Evolutionary conservation across 1,140 invertebrate species (phyloP), one percentile per base, ranked within the genome.

Genomic region (Drosophila pandora): DNA sequence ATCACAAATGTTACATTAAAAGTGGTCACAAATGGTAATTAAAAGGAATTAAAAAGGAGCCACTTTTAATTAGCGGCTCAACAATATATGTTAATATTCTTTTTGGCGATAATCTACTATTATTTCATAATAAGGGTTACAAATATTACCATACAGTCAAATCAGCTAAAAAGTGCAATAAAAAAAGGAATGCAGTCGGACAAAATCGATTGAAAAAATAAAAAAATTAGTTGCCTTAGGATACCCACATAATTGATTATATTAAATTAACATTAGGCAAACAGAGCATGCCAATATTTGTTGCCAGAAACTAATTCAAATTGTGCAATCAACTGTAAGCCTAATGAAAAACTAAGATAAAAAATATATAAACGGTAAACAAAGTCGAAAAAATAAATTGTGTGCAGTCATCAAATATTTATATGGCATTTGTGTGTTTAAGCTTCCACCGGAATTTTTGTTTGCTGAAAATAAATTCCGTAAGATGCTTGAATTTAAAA

Each of bases 221-320:
- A 56, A 63, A 9, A 7, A 28, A 30, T 2, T 10, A 34, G 28
- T 34, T 55, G 37, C 32, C 9, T 34, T 34, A 39, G 21, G 53
- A 45, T 60, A 21, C 59, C 72, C 49, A 52, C 53, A 81, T 78
- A 87, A 85, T 78, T 87, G 74, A 81, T 71, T 75, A 58, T 62
- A 81, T 78, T 64, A 71, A 70, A 87, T 87, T 77, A 81, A 81
- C 81, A 87, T 78, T 77, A 60, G 74, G 49, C 79, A 85, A 87
- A 85, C 81, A 85, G 49, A 39, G 72, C 49, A 63, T 13, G 49
- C 62, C 74, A 78, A 85, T 71, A 85, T 45, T 64, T 56, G 48
- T 23, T 30, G 52, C 22, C 13, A 43, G 17, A 57, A 53, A 61
- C 41, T 71, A 54, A 60, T 62, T 58, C 68, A 17, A 62, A 63